Percentiles rank a stretch among this genome's conserved stretches.
Evolutionary conservation across 2,113 vertebrate species (phyloP).

Genomic region (Siphamia tubifer): DNA sequence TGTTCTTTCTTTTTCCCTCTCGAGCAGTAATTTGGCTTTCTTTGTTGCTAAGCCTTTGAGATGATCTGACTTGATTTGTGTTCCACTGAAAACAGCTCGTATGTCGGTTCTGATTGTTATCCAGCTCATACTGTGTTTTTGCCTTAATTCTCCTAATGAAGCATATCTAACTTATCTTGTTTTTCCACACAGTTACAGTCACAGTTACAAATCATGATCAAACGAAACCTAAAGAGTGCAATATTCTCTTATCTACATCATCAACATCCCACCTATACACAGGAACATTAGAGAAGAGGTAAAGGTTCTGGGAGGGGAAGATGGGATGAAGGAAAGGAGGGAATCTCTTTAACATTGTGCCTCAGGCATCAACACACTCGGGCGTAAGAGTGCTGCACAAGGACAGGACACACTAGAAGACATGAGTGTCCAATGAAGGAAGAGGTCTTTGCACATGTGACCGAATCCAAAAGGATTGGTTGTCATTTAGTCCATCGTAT

Average conservation of each 20-base stretch:
- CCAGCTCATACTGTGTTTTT: conserved; percentile 16
- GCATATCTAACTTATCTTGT: conserved; percentile 63
- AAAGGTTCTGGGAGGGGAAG: background rate
- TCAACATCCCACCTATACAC: conserved; percentile 71
- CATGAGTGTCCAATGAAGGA: conserved; percentile 62
- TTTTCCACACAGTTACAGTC: conserved; percentile 68
- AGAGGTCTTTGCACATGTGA: conserved; percentile 61
- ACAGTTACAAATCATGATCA: conserved; percentile 72
- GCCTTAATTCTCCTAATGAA: conserved; percentile 60
- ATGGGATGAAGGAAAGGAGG: background rate
- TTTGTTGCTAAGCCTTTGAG: conserved; percentile 42
- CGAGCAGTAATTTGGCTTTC: conserved; percentile 42
- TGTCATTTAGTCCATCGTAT: conserved; percentile 33
- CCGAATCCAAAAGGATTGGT: conserved; percentile 56
- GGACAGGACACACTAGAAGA: conserved; percentile 65
- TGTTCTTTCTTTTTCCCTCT: background rate
- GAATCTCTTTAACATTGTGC: conserved; percentile 64
- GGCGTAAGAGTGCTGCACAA: conserved; percentile 58
- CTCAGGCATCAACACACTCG: conserved; percentile 64
- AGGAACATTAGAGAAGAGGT: conserved; percentile 57
- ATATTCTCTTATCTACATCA: conserved; percentile 76
- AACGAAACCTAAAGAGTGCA: conserved; percentile 73
- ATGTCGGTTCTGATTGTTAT: conserved; percentile 54
- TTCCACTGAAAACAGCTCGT: conserved; percentile 48
- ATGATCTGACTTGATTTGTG: conserved; percentile 53